Evolutionary conservation across 2,888 invertebrate genomes (phyloP).

Genomic region (Tortricodes alternella): DNA sequence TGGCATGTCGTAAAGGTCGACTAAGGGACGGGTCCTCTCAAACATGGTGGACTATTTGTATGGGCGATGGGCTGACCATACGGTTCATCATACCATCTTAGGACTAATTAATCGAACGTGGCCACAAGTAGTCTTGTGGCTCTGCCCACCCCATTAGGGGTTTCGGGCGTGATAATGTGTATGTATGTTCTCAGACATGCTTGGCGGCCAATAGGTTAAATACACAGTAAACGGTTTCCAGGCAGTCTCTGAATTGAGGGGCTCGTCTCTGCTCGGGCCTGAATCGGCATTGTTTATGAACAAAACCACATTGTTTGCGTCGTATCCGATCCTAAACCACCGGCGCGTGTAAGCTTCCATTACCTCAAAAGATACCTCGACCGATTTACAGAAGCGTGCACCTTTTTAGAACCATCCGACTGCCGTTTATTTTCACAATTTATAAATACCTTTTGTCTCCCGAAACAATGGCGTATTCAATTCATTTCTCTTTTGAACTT

Average conservation of each 20-base stretch:
- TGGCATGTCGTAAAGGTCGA: too few relatives aligned
- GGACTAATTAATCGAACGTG: too few relatives aligned
- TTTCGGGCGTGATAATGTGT: too few relatives aligned
- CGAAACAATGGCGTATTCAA: conserved; percentile 10
- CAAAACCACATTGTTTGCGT: conserved; percentile 1
- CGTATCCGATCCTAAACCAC: background rate
- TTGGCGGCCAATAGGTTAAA: too few relatives aligned
- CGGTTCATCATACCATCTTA: too few relatives aligned
- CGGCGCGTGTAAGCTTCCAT: conserved; percentile 23
- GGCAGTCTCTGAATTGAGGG: background rate
- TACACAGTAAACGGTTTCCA: background rate
- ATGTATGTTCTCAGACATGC: too few relatives aligned
- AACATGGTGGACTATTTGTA: too few relatives aligned
- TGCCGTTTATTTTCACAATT: conserved; percentile 22
- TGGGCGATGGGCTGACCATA: too few relatives aligned
- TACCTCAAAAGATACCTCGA: conserved; percentile 15
- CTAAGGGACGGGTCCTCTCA: too few relatives aligned
- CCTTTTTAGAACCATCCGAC: conserved; percentile 1
- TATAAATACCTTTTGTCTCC: conserved; percentile 23
- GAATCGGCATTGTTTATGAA: background rate
- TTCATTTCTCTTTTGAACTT: conserved; percentile 21
- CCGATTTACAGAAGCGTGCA: conserved; percentile 4
- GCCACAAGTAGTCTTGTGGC: too few relatives aligned
- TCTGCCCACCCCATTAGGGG: too few relatives aligned
- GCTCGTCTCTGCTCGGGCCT: background rate